A percentile compares a stretch with the other conserved stretches of the same genome.
Conservation (phyloP, 2,888 invertebrate genomes). For the Stegophylla sp. region DNA sequence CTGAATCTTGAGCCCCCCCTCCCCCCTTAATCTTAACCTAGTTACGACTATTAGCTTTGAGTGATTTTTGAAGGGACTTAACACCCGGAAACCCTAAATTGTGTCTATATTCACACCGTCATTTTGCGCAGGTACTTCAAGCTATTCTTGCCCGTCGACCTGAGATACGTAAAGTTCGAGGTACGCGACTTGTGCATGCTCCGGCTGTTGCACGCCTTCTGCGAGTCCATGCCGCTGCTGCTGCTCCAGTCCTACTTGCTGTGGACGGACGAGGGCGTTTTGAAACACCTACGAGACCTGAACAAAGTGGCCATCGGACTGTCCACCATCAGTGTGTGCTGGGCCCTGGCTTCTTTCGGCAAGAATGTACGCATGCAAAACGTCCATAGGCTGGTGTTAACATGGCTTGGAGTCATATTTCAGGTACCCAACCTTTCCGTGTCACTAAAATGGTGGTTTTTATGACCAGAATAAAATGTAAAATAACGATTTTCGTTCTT, state of each 20-base stretch:
- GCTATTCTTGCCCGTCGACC: conserved; percentile 82
- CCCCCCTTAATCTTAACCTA: too few species aligned
- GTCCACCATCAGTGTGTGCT: conserved; percentile 85
- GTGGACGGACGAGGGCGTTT: conserved; percentile 65
- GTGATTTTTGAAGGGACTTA: too few species aligned
- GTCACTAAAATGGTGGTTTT: not conserved
- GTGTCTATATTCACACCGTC: too few species aligned
- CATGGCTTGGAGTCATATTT: conserved; percentile 83
- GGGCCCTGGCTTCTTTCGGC: conserved; percentile 89
- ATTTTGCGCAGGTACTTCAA: conserved; percentile 71
- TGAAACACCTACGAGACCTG: conserved; percentile 73
- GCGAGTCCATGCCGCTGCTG: conserved; percentile 87
- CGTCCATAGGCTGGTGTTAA: conserved; percentile 81
- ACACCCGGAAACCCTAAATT: too few species aligned
- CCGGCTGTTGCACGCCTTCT: conserved; percentile 83
- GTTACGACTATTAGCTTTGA: too few species aligned
- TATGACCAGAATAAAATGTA: too few species aligned
- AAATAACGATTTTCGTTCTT: too few species aligned
- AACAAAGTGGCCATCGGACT: conserved; percentile 81
- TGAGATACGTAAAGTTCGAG: conserved; percentile 83
- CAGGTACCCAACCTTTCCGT: conserved; percentile 68
- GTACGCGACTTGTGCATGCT: conserved; percentile 76
- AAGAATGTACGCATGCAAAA: conserved; percentile 84
- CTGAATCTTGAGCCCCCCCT: not conserved
- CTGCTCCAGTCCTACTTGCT: conserved; percentile 81